Evolutionary conservation across 2,797 vertebrate genomes (phyloP).

Genomic region (Acipenser oxyrinchus): DNA sequence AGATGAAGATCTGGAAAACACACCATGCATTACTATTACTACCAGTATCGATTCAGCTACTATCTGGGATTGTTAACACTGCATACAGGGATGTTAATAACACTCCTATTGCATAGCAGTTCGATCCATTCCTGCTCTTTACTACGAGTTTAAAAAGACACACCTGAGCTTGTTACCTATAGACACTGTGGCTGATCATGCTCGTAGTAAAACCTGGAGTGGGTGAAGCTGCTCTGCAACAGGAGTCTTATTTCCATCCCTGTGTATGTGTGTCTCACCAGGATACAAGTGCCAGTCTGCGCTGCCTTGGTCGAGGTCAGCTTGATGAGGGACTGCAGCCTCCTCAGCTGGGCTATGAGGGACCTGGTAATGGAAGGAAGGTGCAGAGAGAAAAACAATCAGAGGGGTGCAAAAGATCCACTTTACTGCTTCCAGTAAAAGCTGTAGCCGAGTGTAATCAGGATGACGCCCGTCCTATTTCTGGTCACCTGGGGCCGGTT

Average conservation of each 20-base stretch:
- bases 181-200: no score
- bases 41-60: background rate
- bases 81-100: background rate
- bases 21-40: background rate
- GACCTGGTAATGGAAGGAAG: constrained; percentile 49
- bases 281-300: constrained; percentile 78
- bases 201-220: no score
- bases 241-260: background rate
- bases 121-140: no score
- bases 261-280: constrained; percentile 53
- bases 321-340: constrained; percentile 67
- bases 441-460: no score
- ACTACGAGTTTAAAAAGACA: no score
- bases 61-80: background rate
- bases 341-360: constrained; percentile 66
- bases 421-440: background rate
- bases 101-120: no score
- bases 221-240: no score
- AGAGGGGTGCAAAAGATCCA: background rate
- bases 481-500: no score
- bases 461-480: no score
- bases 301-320: constrained; percentile 71
- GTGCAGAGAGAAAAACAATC: no score
- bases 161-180: no score
- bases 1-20: constrained; percentile 66